Percentiles rank a stretch among this genome's conserved stretches.
phyloP scores from a whole-genome alignment of 2,888 invertebrate genomes.

The Sicus ferrugineus region DNA sequence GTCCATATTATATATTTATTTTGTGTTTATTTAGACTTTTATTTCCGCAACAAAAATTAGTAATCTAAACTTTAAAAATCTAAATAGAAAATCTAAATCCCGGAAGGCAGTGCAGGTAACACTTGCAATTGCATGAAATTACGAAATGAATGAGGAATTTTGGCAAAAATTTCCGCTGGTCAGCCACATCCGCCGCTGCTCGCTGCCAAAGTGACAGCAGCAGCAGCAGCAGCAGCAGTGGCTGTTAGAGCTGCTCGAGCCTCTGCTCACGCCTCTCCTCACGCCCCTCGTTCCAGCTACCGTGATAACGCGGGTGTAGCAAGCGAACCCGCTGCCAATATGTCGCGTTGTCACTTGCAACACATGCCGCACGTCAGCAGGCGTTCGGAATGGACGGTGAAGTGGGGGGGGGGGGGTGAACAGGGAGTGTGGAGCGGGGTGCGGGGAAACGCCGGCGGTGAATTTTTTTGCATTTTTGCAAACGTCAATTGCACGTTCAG shows the following conservation, averaged over 20 bases:
- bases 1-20: neutral
- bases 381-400: too few species aligned
- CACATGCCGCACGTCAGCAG: neutral
- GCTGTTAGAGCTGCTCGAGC: neutral
- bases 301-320: slow-evolving; percentile 3
- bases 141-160: neutral
- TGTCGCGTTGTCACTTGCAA: slow-evolving; percentile 20
- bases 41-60: too few species aligned
- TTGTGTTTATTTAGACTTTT: neutral
- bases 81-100: too few species aligned
- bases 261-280: neutral
- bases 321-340: slow-evolving; percentile 1
- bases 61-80: too few species aligned
- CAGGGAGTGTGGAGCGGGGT: neutral
- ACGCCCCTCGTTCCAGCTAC: neutral
- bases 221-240: neutral
- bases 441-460: neutral
- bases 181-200: slow-evolving; percentile 26
- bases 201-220: neutral
- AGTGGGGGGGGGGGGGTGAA: too few species aligned
- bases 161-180: slow-evolving; percentile 22
- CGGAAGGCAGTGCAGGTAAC: neutral
- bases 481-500: slow-evolving; percentile 38
- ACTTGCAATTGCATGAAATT: neutral
- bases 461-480: slow-evolving; percentile 31